These are phyloP conservation scores for Choloepus didactylus DNA, from an alignment of 2,797 vertebrate species.

Conservation along the genomic window DNA sequence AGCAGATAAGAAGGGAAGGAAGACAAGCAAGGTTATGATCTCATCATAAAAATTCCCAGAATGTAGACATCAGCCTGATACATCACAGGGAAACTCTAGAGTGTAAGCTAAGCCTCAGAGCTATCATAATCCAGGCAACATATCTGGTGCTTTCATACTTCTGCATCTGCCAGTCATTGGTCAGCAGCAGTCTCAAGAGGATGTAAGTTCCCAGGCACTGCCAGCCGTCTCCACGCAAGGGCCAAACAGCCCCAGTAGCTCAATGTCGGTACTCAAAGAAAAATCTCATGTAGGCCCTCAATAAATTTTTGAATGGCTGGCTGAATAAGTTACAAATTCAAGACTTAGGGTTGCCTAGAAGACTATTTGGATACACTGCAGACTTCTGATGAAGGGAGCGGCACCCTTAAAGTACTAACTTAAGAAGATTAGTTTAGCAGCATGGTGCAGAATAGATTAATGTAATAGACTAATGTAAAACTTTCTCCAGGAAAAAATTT, in stretches of 20 bases:
- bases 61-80: background rate
- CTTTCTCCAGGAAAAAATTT: background rate
- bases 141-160: background rate
- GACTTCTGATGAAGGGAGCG: background rate
- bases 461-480: background rate
- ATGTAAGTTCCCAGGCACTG: background rate
- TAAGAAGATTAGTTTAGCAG: background rate
- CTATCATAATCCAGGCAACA: background rate
- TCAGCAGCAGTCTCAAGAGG: background rate
- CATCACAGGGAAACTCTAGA: background rate
- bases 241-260: background rate
- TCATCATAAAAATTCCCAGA: background rate
- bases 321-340: background rate
- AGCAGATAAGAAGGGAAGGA: background rate
- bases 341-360: background rate
- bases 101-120: background rate
- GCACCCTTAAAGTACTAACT: background rate
- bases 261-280: background rate
- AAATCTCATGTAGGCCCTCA: background rate
- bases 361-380: background rate
- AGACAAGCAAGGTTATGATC: background rate
- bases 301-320: background rate
- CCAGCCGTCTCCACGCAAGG: background rate
- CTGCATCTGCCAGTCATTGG: background rate
- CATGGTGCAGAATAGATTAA: background rate